Evolutionary conservation across 2,888 invertebrate genomes (phyloP), one percentile per base, ranked within the genome.

Genomic region (Clitarchus hookeri): DNA sequence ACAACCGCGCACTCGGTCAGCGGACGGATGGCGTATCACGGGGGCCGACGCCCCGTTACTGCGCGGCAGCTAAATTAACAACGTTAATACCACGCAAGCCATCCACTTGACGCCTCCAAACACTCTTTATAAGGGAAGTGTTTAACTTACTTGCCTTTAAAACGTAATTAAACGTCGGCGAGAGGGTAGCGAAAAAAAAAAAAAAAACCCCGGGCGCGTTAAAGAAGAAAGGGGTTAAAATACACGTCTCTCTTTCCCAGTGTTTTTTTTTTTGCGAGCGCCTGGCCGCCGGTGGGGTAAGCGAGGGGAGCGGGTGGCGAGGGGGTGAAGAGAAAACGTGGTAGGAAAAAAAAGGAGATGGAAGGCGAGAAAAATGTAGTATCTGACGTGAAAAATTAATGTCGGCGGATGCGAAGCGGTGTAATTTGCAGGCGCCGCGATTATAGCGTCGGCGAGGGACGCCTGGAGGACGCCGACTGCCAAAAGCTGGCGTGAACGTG

Each of bases 341-440:
- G 36, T 13, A 19, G 53, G 82, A 65, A 19, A 65, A 23, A 65
- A 23, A 84, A 78, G n/a, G 84, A 2, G 53, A 19, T 53, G 19
- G n/a, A 16, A 80, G 53, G 85, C 79, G 86, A 80, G 87, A 85
- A 65, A 53, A 83, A 48, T 84, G 84, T 85, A 44, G 86, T 44
- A 85, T 84, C 2, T 48, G 84, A 84, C 84, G 2, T 44, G 84
- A 48, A 53, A 84, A 84, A 84, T 44, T 65, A 77, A 84, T 82
- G 36, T 82, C 44, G 16, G 44, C 82, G 19, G 25, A 84, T 53
- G 48, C 13, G 84, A 44, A 54, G 54, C 23, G 54, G 48, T 13
- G 12, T 84, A 44, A 83, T 83, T 83, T 83, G 11, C 79, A 79
- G 53, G 53, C 53, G 53, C 53, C 53, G 53, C 53, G 53, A 53